A percentile compares a stretch with the other conserved stretches of the same genome.
Evolutionary conservation across 2,113 vertebrate genomes (phyloP).

Genomic region (Helogale parvula): DNA sequence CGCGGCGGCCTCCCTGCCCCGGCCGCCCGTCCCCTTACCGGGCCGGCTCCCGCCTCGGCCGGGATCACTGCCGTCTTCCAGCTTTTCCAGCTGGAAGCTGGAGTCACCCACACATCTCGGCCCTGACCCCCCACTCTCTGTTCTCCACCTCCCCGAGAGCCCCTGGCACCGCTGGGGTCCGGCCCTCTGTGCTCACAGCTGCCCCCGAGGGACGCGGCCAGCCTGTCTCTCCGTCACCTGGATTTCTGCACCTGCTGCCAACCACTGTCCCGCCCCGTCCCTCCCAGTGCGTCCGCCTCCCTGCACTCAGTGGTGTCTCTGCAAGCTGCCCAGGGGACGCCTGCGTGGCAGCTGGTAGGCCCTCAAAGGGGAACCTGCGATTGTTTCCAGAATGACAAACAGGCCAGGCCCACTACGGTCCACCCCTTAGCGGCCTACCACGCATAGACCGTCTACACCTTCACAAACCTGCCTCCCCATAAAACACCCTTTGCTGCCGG

Average conservation of each 20-base stretch:
- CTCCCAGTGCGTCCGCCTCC: accelerated
- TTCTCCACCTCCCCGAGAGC: accelerated
- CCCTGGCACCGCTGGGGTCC: accelerated
- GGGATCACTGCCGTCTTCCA: accelerated
- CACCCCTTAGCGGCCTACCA: accelerated
- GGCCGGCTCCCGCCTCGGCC: accelerated
- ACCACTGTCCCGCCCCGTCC: accelerated
- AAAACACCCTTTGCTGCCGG: too few species aligned
- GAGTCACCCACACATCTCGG: accelerated
- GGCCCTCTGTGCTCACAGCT: background rate
- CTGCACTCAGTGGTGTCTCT: accelerated
- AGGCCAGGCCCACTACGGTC: accelerated
- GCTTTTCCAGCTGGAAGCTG: background rate
- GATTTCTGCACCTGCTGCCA: accelerated
- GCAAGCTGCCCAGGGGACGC: accelerated
- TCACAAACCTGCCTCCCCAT: accelerated
- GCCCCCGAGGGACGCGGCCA: background rate
- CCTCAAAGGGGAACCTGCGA: accelerated
- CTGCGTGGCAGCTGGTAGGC: accelerated
- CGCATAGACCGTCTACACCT: accelerated
- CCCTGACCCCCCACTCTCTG: accelerated
- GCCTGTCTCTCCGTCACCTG: accelerated
- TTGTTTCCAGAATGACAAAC: accelerated
- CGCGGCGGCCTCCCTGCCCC: too few species aligned
- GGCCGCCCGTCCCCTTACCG: accelerated